Evolutionary conservation across 2,888 invertebrate genomes (phyloP), one percentile per base, ranked within the genome.

Genomic region (Acholoe squamosa): DNA sequence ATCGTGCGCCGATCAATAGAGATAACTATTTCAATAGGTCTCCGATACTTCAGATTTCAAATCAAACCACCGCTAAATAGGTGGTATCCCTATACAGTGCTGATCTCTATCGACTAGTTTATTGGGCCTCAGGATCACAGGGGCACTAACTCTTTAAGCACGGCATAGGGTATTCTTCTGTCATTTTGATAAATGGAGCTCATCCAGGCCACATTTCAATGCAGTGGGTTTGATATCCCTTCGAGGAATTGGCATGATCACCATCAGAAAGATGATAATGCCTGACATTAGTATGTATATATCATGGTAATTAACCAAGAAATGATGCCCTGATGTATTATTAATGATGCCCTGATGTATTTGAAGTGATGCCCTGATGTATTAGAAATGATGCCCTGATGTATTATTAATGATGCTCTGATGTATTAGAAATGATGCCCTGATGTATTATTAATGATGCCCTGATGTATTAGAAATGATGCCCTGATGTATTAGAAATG

Each of bases 21-120:
- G 61, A 61, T 19, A n/a, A 3, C n/a, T 19, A 61, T n/a, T 71
- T 71, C 71, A 5, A 71, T 25, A 71, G 25, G 31, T 3, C 43
- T 10, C 10, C 43, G 10, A 71, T n/a, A 14, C 31, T 16, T 16
- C 28, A n/a, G 28, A 28, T 67, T n/a, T 67, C 14, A 16, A 67
- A 67, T 71, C 71, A 14, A 71, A 71, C 28, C 71, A 14, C 19
- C 71, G 71, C 71, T 71, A 71, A 71, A 71, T 71, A 71, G 71
- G 3, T n/a, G 71, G 61, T 43, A 43, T 61, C 19, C 14, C 71
- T 71, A n/a, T 61, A 61, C 61, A 19, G 61, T 61, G 71, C 3
- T 28, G 71, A 71, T 71, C 25, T 28, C 25, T 71, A 71, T 71
- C 71, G 25, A 3, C 25, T 71, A 5, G 71, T 71, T 71, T 71